phyloP scores from a whole-genome alignment of 2,888 invertebrate genomes.

The Hylaea fasciaria region DNA sequence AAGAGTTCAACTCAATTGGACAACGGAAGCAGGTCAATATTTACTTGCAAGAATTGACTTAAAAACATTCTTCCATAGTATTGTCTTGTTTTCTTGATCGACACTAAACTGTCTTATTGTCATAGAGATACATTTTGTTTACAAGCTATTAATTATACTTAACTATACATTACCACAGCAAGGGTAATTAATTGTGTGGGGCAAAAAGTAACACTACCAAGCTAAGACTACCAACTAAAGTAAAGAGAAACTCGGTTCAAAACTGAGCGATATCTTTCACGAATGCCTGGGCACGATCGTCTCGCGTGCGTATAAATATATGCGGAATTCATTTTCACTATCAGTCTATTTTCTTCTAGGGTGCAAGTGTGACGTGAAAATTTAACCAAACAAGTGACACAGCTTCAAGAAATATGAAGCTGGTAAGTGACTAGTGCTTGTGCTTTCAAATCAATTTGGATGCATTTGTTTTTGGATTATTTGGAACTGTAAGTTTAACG shows the following conservation, averaged over 20 bases:
- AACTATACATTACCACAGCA: constrained; percentile 21
- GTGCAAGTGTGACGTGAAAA: constrained; percentile 73
- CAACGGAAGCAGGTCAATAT: no score
- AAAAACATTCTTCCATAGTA: no score
- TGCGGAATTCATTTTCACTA: constrained; percentile 84
- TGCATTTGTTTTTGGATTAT: constrained; percentile 47
- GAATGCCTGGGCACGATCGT: constrained; percentile 75
- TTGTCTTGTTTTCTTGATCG: no score
- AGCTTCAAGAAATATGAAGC: constrained; percentile 79
- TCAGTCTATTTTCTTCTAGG: constrained; percentile 76
- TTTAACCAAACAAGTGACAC: constrained; percentile 49
- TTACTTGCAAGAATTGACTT: no score
- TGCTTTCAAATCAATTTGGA: constrained; percentile 51
- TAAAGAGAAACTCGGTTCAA: constrained; percentile 71
- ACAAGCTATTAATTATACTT: constrained; percentile 18
- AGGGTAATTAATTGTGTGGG: constrained; percentile 30
- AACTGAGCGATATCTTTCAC: constrained; percentile 75
- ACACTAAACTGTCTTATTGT: no score
- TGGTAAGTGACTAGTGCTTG: constrained; percentile 74
- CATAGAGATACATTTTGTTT: not conserved
- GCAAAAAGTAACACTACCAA: constrained; percentile 29
- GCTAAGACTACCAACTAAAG: constrained; percentile 39
- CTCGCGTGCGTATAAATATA: constrained; percentile 83
- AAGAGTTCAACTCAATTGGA: no score
- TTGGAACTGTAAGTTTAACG: constrained; percentile 54